phyloP scores from a whole-genome alignment of 2,113 vertebrate genomes.

The Ginglymostoma cirratum region DNA sequence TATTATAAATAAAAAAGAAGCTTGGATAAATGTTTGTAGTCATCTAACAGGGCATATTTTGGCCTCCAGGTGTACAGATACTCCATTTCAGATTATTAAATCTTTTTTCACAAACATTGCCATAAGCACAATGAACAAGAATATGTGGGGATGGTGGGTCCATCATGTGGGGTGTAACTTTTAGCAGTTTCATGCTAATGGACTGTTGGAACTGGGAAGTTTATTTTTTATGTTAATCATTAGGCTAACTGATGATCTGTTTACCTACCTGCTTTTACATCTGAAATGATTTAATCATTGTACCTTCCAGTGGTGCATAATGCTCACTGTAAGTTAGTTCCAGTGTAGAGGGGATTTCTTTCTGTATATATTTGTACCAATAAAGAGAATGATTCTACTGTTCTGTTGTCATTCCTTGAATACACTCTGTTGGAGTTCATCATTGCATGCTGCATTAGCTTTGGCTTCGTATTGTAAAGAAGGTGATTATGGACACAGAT shows the following conservation, averaged over 20 bases:
- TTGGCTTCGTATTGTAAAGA: not conserved
- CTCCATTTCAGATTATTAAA: conserved; percentile 43
- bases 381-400: conserved; percentile 83
- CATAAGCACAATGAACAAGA: conserved; percentile 33
- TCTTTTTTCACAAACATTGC: conserved; percentile 41
- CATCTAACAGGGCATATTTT: conserved; percentile 55
- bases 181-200: conserved; percentile 24
- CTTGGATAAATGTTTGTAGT: conserved; percentile 64
- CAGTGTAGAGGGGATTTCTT: conserved; percentile 65
- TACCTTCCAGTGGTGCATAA: not conserved
- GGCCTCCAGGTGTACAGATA: conserved; percentile 52
- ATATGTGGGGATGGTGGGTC: not conserved
- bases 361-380: conserved; percentile 83
- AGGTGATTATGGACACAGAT: not conserved
- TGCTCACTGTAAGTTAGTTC: conserved; percentile 14
- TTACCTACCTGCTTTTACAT: conserved; percentile 33
- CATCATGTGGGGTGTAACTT: conserved; percentile 19
- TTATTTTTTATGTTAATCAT: conserved; percentile 31
- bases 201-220: conserved; percentile 28
- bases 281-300: conserved; percentile 22
- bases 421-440: not conserved
- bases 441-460: not conserved
- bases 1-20: conserved; percentile 56
- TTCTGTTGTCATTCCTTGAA: conserved; percentile 41
- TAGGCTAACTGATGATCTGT: conserved; percentile 23